Base-by-base conservation (phyloP, 1,140 invertebrate species). In the Cyclina sinensis region DNA sequence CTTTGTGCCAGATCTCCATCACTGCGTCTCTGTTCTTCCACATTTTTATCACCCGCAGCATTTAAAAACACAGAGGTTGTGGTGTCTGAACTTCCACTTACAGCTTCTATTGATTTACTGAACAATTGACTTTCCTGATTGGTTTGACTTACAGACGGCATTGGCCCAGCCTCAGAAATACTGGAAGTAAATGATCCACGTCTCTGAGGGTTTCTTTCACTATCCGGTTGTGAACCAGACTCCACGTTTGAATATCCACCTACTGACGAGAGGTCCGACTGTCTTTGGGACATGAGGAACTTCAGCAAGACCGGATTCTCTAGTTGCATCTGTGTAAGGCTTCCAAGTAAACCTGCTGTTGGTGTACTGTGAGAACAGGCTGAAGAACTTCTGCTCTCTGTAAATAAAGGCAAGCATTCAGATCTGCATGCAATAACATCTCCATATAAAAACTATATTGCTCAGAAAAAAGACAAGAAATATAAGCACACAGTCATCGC, bases 231-330 rank as follows among this genome's bases (percentile, higher is more conserved):
- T 14, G 86, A 88, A 46, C 86, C 86, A 21, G 86, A 54, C 68
- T 88, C 86, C 27, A 88, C 86, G 35, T 76, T 83, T 4, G 86
- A 88, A 37, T 43, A 88, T 30, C 86, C 86, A 21, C 80, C 86
- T 0, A 88, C 48, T 11, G 86, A 88, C 7, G 85, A 87, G n/a
- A 87, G 54, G 27, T 87, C 85, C 0, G 85, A 79, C 16, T 74
- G 78, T 57, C 78, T 57, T 54, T 86, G 83, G 14, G 86, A 88
- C 78, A 88, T 82, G 0, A 88, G 48, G 43, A 74, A 88, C 43
- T 83, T 82, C 27, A 82, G 27, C 30, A 88, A 59, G 48, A 88
- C 68, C 18, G 68, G 79, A 27, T 88, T 88, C 21, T 82, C 51
- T 21, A 39, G 16, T 21, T 86, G 54, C 27, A 54, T 27, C 14